phyloP scores from a whole-genome alignment of 92 coral and sea anemone genomes.

The Scolanthus callimorphus region DNA sequence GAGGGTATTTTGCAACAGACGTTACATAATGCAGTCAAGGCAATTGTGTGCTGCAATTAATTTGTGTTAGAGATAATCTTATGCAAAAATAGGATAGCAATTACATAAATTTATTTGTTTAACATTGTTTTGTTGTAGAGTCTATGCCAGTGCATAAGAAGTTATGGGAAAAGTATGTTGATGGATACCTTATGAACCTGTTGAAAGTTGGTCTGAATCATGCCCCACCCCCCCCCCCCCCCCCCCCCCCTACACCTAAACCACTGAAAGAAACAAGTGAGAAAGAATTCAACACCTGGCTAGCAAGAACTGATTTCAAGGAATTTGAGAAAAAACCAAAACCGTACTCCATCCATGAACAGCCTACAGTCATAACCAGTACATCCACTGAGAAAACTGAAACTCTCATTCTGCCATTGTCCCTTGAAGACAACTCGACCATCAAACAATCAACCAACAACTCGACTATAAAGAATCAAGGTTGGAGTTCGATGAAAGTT shows the following conservation, averaged over 20 bases:
- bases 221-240: no score
- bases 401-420: constrained; percentile 35
- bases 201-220: constrained; percentile 2
- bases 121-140: constrained; percentile 7
- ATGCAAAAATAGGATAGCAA: no score
- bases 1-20: no score
- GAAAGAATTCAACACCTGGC: constrained; percentile 20
- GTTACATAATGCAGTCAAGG: no score
- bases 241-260: constrained; percentile 28
- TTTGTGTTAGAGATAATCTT: no score
- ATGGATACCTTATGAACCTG: constrained; percentile 3
- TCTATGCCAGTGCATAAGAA: constrained; percentile 29
- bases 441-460: constrained; percentile 27
- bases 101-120: no score
- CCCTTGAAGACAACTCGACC: constrained; percentile 38
- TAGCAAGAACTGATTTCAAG: constrained; percentile 8
- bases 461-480: constrained; percentile 3
- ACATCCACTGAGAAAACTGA: background rate
- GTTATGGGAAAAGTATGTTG: constrained; percentile 12
- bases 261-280: constrained; percentile 18
- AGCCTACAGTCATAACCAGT: background rate
- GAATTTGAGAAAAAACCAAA: background rate
- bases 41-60: no score
- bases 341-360: background rate
- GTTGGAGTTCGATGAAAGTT: constrained; percentile 29